Evolutionary conservation across 1,140 invertebrate species (phyloP).

Genomic region (Acyrthosiphon pisum): DNA sequence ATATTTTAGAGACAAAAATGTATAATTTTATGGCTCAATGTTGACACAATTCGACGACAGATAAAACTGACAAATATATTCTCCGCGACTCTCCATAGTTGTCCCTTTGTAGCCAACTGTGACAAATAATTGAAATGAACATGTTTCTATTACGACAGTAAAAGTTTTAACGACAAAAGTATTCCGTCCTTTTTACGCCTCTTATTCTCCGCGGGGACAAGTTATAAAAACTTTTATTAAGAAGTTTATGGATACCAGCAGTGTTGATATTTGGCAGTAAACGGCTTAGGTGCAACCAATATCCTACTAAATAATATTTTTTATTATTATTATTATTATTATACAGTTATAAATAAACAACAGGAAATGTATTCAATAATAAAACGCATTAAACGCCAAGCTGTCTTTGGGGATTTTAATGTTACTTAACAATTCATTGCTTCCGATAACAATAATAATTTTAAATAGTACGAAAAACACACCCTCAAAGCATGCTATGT

Average conservation of each 20-base stretch:
- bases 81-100: neutral
- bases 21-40: neutral
- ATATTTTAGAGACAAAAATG: neutral
- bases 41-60: neutral
- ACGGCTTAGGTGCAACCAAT: slow-evolving; percentile 19
- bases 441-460: slow-evolving; percentile 1
- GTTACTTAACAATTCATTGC: slow-evolving; percentile 7
- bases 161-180: slow-evolving; percentile 17
- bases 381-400: slow-evolving; percentile 11
- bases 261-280: slow-evolving; percentile 17
- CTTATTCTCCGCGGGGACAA: neutral
- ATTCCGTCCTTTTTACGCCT: neutral
- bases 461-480: neutral
- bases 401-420: neutral
- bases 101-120: neutral
- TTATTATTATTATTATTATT: neutral
- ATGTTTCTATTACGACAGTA: neutral
- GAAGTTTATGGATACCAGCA: neutral
- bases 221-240: slow-evolving; percentile 46
- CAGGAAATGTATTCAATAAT: neutral
- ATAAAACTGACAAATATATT: neutral
- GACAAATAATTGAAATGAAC: slow-evolving; percentile 19
- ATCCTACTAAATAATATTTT: slow-evolving; percentile 8
- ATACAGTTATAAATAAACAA: neutral
- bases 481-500: neutral